A percentile compares a stretch with the other conserved stretches of the same genome.
Conservation (phyloP, 2,113 vertebrate species). For the Gymnogyps californianus region DNA sequence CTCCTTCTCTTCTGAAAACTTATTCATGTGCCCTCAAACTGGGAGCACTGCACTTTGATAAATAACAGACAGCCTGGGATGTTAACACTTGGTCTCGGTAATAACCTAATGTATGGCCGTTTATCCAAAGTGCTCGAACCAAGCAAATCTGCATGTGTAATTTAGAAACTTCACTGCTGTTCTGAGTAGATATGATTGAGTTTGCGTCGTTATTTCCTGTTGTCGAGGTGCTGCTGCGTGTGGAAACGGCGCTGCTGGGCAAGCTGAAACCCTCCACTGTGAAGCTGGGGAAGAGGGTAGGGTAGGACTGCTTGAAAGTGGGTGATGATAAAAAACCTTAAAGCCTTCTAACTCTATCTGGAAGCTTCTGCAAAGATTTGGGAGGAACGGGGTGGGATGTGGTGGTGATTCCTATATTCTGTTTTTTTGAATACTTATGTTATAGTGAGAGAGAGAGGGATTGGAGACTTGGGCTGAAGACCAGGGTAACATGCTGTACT, state of each 20-base stretch:
- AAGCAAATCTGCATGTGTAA: neutral
- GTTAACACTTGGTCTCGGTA: neutral
- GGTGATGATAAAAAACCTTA: rapidly evolving
- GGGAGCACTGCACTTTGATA: neutral
- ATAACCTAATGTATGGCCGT: neutral
- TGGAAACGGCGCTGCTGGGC: neutral
- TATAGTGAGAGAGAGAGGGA: neutral
- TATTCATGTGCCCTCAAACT: neutral
- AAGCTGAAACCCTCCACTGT: neutral
- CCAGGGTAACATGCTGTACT: neutral
- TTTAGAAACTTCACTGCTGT: neutral
- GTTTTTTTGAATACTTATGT: neutral
- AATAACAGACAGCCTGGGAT: neutral
- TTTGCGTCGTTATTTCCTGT: neutral
- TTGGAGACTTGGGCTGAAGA: neutral
- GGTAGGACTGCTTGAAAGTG: neutral
- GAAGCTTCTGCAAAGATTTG: neutral
- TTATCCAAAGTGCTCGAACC: neutral
- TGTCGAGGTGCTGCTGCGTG: neutral
- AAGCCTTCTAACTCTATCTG: neutral
- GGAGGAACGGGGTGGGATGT: neutral
- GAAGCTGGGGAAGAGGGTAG: neutral
- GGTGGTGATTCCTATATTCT: neutral
- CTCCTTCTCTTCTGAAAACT: neutral
- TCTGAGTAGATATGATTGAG: neutral